Base-by-base conservation (phyloP, 1,140 invertebrate species). In the Dinoponera quadriceps region DNA sequence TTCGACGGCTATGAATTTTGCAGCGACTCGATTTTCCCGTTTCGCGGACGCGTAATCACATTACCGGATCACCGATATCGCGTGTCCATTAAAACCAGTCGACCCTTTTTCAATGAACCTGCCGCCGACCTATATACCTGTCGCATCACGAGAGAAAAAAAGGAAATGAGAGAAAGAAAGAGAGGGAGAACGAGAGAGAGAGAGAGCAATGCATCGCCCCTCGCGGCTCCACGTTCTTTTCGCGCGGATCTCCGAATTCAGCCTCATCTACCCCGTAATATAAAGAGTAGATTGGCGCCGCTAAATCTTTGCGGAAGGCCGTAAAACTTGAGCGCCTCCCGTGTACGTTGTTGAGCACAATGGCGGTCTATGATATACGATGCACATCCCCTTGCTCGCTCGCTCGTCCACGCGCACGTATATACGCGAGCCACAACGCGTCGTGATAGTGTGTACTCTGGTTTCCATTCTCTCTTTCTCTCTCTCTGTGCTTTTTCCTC, bases 261-360 rank as follows among this genome's bases (percentile, higher is more conserved):
- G 62, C 48, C 60, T 77, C 54, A 57, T 66, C 82, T 68, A 44
- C 48, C 63, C 27, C 49, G 69, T 84, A 82, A 82, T 82, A 60
- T 65, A 65, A 82, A 84, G 83, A 82, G 77, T 73, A 82, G 80
- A 84, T 84, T 82, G 80, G 68, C 48, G 57, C 68, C 55, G 78
- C 49, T 84, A 82, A 84, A 84, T 84, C 83, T 82, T 84, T 49
- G 83, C 54, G 59, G 83, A 72, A 72, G 65, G 77, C 69, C 83
- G 54, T 84, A 63, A 72, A 84, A 82, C 59, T 84, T 80, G 65
- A 78, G 51, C 44, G 82, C 38, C 38, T 80, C 74, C 51, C 60
- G 51, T 63, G 48, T 48, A 65, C 72, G 69, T 65, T 75, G 81
- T 82, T 69, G 82, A 62, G 65, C 60, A 83, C 81, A 75, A 75